phyloP scores from a whole-genome alignment of 2,797 vertebrate species.

The Danionella dracula region DNA sequence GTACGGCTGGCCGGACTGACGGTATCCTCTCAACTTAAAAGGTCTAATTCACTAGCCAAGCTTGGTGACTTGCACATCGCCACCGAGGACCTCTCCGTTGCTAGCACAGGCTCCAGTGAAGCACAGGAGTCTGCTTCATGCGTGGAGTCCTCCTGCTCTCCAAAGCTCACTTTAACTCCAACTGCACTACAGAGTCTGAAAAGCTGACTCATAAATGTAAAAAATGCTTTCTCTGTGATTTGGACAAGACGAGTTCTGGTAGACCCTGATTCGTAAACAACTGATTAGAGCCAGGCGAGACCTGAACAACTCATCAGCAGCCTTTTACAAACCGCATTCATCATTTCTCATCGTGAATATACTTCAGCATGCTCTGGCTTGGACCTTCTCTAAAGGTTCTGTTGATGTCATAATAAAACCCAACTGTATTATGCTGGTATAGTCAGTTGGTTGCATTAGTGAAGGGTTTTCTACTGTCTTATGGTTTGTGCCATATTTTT shows the following conservation, averaged over 20 bases:
- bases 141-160: conserved; percentile 34
- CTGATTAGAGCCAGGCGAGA: conserved; percentile 21
- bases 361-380: conserved; percentile 32
- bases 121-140: conserved; percentile 65
- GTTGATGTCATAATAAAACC: conserved; percentile 16
- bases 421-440: not conserved
- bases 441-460: conserved; percentile 2
- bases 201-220: conserved; percentile 29
- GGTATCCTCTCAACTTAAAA: conserved; percentile 83
- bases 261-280: conserved; percentile 7
- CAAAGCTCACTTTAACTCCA: conserved; percentile 16
- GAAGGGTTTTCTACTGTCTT: not conserved
- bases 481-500: not conserved
- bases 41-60: conserved; percentile 94
- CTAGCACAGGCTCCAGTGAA: conserved; percentile 37
- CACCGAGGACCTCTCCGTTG: conserved; percentile 73
- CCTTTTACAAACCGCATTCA: conserved; percentile 24
- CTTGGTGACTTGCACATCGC: conserved; percentile 85
- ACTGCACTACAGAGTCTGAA: conserved; percentile 19
- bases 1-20: conserved; percentile 89
- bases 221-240: conserved; percentile 22
- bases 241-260: conserved; percentile 2
- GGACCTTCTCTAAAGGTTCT: conserved; percentile 17
- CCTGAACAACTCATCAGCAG: conserved; percentile 11
- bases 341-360: conserved; percentile 9